phyloP scores from a whole-genome alignment of 2,113 vertebrate species.

The Procavia capensis region DNA sequence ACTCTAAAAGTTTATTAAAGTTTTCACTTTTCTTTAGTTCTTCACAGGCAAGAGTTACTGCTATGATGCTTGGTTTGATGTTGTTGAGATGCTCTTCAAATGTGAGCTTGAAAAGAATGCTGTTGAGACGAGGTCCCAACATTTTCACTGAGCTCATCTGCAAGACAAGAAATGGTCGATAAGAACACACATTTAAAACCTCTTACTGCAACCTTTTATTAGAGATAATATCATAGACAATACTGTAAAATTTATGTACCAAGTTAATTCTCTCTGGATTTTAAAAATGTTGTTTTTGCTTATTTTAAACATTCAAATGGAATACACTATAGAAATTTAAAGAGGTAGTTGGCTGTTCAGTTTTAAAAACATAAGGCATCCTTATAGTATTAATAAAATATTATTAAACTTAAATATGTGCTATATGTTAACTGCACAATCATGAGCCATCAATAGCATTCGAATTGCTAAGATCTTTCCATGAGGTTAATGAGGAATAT shows the following conservation, averaged over 20 bases:
- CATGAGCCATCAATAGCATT: not conserved
- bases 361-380: not conserved
- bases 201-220: not conserved
- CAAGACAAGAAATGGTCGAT: slow-evolving; percentile 23
- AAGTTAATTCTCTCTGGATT: not conserved
- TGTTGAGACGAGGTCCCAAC: slow-evolving; percentile 93
- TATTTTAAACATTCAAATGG: not conserved
- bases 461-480: not conserved
- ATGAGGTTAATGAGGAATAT: not conserved
- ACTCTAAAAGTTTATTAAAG: slow-evolving; percentile 92
- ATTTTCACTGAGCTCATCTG: slow-evolving; percentile 99
- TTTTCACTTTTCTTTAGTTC: slow-evolving; percentile 97
- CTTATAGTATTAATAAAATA: not conserved
- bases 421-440: not conserved
- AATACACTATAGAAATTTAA: not conserved
- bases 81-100: slow-evolving; percentile 98
- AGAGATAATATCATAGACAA: slow-evolving; percentile 28
- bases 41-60: slow-evolving; percentile 96
- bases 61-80: slow-evolving; percentile 97
- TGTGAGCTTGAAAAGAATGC: slow-evolving; percentile 95
- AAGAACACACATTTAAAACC: slow-evolving; percentile 17
- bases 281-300: not conserved
- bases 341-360: not conserved
- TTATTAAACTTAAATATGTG: not conserved
- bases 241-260: slow-evolving; percentile 2